These are phyloP conservation scores for Nesidiocoris tenuis DNA, from an alignment of 2,888 invertebrate genomes.

Conservation along the genomic window DNA sequence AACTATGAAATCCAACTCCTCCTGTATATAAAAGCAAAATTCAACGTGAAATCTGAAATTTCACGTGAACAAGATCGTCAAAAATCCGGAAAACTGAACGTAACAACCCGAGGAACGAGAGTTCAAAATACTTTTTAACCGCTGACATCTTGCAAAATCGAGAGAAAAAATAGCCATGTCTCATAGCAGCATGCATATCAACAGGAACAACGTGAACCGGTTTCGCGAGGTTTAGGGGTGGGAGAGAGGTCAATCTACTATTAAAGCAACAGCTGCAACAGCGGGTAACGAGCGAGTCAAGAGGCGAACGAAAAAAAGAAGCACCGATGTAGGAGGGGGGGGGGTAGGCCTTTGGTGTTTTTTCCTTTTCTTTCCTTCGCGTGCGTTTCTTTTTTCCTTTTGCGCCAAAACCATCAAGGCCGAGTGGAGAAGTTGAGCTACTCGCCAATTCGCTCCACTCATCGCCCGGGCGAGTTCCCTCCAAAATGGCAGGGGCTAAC, in stretches of 20 bases:
- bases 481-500: not conserved
- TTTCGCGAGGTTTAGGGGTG: constrained; percentile 1
- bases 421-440: not conserved
- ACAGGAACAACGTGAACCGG: not conserved
- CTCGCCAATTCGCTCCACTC: not conserved
- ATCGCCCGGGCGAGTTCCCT: not conserved
- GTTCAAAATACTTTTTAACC: no score
- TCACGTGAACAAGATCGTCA: no score
- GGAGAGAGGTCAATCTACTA: constrained; percentile 35
- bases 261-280: constrained; percentile 36
- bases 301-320: no score
- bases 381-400: not conserved
- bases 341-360: not conserved
- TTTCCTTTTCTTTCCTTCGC: not conserved
- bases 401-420: not conserved
- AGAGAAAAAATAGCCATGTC: no score
- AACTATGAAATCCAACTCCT: no score
- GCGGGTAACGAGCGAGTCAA: constrained; percentile 17
- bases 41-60: no score
- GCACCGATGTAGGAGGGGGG: no score
- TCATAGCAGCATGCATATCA: not conserved
- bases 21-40: no score
- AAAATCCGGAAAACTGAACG: no score
- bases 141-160: no score
- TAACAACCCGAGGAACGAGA: no score